phyloP scores from a whole-genome alignment of 2,113 vertebrate species.

The Cephalopholis sonnerati region DNA sequence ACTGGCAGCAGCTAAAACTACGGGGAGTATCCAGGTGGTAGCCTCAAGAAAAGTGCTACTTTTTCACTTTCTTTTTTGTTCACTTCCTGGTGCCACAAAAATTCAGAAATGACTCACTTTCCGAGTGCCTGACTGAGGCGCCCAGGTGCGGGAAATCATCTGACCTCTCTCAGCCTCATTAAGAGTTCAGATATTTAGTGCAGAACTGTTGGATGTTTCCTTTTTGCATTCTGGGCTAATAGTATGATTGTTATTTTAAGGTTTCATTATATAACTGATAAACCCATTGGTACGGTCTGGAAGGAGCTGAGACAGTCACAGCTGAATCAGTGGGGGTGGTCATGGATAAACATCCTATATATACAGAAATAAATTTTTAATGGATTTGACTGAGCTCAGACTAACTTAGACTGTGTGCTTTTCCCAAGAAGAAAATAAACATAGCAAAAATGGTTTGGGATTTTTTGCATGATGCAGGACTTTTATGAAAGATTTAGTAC shows the following conservation, averaged over 20 bases:
- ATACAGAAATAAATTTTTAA: conserved; percentile 14
- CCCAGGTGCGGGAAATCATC: neutral
- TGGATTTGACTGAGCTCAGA: conserved; percentile 14
- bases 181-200: neutral
- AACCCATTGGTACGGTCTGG: neutral
- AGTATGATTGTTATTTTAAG: neutral
- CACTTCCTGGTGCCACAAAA: neutral
- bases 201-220: neutral
- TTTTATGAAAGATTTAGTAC: neutral
- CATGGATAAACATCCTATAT: neutral
- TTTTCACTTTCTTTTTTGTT: neutral
- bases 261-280: conserved; percentile 17
- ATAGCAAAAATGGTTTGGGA: neutral
- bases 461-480: neutral
- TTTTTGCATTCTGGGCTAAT: neutral
- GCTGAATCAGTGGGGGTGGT: neutral
- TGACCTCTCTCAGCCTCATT: conserved; percentile 16
- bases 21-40: neutral
- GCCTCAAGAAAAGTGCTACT: neutral
- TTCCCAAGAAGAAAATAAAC: neutral
- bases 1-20: neutral
- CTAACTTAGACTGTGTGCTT: neutral
- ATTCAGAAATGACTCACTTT: neutral
- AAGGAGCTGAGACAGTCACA: conserved; percentile 9
- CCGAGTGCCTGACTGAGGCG: neutral